Base-by-base conservation (phyloP, 2,888 invertebrate species). In the Agrochola litura region DNA sequence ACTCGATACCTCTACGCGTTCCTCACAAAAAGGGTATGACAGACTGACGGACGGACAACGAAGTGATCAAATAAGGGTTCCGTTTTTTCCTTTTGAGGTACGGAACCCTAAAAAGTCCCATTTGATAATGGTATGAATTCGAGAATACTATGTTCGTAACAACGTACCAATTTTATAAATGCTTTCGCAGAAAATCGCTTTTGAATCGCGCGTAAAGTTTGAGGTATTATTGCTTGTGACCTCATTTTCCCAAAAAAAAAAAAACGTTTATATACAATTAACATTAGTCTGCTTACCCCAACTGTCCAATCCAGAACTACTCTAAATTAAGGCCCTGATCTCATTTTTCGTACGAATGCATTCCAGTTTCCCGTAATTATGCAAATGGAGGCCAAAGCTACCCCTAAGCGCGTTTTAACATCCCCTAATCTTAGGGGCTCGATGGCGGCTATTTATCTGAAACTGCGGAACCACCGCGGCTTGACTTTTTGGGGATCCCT, bases 311-410 rank as follows among this genome's bases (percentile, higher is more conserved):
- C 8, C 80, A 83, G 76, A 37, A 69, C 83, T 25, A 69, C 61
- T 52, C 58, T 61, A 77, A 84, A 72, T 84, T 72, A 70, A 49
- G 14, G 6, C 12, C 37, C 54, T 37, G 46, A 68, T 77, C 73
- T 43, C 71, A 85, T 81, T 86, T 73, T 80, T 80, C 80, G 75
- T 69, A 67, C 71, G 68, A 84, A 76, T 83, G 78, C 86, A 86
- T 83, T 64, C 69, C 52, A 8, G 41, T 67, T 80, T 79, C 25
- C 22, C 43, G 76, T 76, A 75, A 86, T 86, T 86, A 86, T 86
- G 85, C 73, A 83, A 86, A 86, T 86, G 41, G 22, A 10, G 14
- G 12, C 66, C 67, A 5, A 65, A 77, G 75, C 69, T 43, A 65
- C 73, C 73, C 76, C 72, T 64, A 75, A 79, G 77, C 68, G 76